Evolutionary conservation across 1,140 invertebrate genomes (phyloP), one percentile per base, ranked within the genome.

Genomic region (Berghia stephanieae): DNA sequence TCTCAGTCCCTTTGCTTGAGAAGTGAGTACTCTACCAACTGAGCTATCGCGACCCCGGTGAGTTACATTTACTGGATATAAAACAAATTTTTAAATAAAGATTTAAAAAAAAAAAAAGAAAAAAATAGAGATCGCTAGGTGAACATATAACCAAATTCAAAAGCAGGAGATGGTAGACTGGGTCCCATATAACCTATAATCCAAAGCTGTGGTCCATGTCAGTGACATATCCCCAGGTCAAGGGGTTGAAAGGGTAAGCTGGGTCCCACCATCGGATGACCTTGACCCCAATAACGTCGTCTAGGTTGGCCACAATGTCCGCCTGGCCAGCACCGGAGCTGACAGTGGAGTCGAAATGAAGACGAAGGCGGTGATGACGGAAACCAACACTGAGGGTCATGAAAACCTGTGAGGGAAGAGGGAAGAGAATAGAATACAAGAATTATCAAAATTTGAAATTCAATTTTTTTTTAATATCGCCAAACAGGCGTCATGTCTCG

Each of bases 261-360:
- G 93, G 92, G 86, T 94, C 91, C 94, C 94, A 94, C 94, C 94
- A 94, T 80, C 93, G 92, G 73, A 93, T 89, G 31, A 94, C 90
- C 67, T 90, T 85, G 8, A 93, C 88, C 75, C 91, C 91, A n/a
- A 92, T 85, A 27, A 94, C 93, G 42, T 92, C 91, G 84, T 93
- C 93, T 13, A 94, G 84, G 0, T 91, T 84, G 42, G 40, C 78
- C 0, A 85, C 81, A 42, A 80, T 84, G 77, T 85, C 85, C 3
- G 70, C 49, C 4, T 87, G 85, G 74, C 88, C 85, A 80, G 90
- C 80, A 70, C 90, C 78, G 71, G 88, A 83, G 49, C 86, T 84
- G 67, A 82, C 84, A 8, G 83, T 84, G 31, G 83, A 78, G 69
- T 83, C 83, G 85, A 94, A 94, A 36, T 90, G 90, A 34, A 94